A percentile compares a stretch with the other conserved stretches of the same genome.
phyloP scores from a whole-genome alignment of 2,888 invertebrate species.

The Drosophila siamana region DNA sequence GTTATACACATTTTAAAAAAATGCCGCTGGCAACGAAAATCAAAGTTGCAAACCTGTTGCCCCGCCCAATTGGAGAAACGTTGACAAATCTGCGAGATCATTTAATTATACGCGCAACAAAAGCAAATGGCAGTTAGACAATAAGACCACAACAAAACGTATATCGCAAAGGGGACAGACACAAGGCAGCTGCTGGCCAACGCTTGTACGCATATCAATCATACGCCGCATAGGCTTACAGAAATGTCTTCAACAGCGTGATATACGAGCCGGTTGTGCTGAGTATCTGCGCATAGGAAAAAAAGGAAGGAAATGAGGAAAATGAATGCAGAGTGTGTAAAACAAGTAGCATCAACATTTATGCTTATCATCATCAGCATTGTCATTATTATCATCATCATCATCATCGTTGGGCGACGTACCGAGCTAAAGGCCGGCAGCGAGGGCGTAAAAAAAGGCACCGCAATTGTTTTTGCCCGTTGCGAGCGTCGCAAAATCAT shows the following conservation, averaged over 20 bases:
- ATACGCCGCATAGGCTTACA: slow-evolving; percentile 71
- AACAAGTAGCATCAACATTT: slow-evolving; percentile 51
- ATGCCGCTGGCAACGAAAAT: slow-evolving; percentile 44
- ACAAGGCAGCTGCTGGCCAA: slow-evolving; percentile 23
- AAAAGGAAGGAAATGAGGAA: slow-evolving; percentile 3
- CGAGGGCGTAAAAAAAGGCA: slow-evolving; percentile 84
- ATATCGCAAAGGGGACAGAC: neutral
- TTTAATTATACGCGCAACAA: slow-evolving; percentile 42
- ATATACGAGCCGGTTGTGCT: slow-evolving; percentile 83
- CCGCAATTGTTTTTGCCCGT: slow-evolving; percentile 77
- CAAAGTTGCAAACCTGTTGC: slow-evolving; percentile 59
- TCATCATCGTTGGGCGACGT: slow-evolving; percentile 25
- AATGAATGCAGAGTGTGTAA: slow-evolving; percentile 6
- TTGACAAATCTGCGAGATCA: slow-evolving; percentile 13
- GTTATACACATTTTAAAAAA: slow-evolving; percentile 13
- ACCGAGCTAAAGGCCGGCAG: slow-evolving; percentile 82
- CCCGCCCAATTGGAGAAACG: neutral
- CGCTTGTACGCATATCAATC: slow-evolving; percentile 62
- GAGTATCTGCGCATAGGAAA: slow-evolving; percentile 70
- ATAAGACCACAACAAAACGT: neutral
- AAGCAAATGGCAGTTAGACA: slow-evolving; percentile 15
- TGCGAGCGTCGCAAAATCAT: slow-evolving; percentile 83
- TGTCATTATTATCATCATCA: too few relatives aligned
- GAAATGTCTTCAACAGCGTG: slow-evolving; percentile 80
- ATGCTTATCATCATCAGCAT: slow-evolving; percentile 35